Evolutionary conservation across 2,888 invertebrate species (phyloP), one percentile per base, ranked within the genome.

Genomic region (Phortica magna): DNA sequence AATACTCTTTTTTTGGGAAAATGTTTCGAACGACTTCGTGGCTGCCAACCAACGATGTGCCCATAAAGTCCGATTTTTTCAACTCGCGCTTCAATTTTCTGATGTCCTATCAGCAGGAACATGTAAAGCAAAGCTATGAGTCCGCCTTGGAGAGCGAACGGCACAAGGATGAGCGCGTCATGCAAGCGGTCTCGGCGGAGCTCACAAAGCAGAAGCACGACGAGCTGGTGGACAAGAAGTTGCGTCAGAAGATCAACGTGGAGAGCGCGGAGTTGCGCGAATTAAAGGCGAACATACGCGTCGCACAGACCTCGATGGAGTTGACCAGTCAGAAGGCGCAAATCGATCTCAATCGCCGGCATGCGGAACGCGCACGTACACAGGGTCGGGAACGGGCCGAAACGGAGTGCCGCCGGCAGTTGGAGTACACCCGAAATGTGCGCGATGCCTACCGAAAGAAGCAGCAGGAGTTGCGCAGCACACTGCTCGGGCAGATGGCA

Each of bases 231-330:
- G 67, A 67, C 17, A 7, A 31, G 41, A 67, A 42, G 9, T 10
- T 42, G 41, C 67, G 67, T 7, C 67, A 67, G 42, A 14, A 67
- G 41, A 0, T 67, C 4, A 7, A 17, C 67, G 19, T 41, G n/a
- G 41, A 42, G 41, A 67, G 42, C 10, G 41, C 9, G 0, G 67
- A 67, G 41, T 42, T 67, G 42, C 67, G 67, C 41, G 17, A 42
- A 7, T 42, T 67, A 1, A 42, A 67, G n/a, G 17, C 6, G 5
- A n/a, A 67, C 0, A 9, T 67, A 17, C 14, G 14, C 41, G 12
- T n/a, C 10, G 67, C 67, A n/a, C 39, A 67, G 7, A 67, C 41
- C 14, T 67, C 67, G 10, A 41, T 67, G 67, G 67, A 67, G 6
- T 14, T 67, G 1, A 17, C 9, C 17, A 67, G 41, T 7, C 41